A percentile compares a stretch with the other conserved stretches of the same genome.
These are phyloP conservation scores for Calycopis cecrops DNA, from an alignment of 1,140 invertebrate species.

Conservation along the genomic window DNA sequence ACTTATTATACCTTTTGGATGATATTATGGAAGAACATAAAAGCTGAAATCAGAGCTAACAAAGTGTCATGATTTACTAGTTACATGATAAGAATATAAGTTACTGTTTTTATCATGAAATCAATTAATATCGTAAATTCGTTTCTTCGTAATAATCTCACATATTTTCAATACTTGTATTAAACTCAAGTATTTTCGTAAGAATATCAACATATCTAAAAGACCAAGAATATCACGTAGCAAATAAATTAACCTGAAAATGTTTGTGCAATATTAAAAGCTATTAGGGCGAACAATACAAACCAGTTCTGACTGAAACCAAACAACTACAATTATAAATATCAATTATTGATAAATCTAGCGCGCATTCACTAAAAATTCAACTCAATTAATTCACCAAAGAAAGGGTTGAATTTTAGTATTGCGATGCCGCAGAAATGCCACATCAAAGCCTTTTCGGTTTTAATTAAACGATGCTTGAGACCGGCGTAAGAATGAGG, in stretches of 20 bases:
- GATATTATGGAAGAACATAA: no score
- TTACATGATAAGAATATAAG: no score
- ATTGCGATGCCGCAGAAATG: slow-evolving; percentile 37
- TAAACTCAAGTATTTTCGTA: no score
- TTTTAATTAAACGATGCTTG: slow-evolving; percentile 41
- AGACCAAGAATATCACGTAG: no score
- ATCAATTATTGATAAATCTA: slow-evolving; percentile 20
- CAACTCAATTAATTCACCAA: slow-evolving; percentile 44
- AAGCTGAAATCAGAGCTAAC: no score
- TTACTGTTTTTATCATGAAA: no score
- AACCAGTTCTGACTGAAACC: not conserved
- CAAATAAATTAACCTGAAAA: slow-evolving; percentile 5
- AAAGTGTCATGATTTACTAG: no score
- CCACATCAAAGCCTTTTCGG: slow-evolving; percentile 39
- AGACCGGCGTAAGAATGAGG: slow-evolving; percentile 21
- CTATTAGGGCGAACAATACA: not conserved
- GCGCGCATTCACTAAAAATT: slow-evolving; percentile 28
- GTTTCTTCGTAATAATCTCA: no score
- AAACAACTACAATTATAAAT: slow-evolving; percentile 12
- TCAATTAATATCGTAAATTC: no score
- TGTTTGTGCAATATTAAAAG: not conserved
- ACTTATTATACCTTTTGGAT: no score
- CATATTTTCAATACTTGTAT: no score
- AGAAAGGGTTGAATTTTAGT: slow-evolving; percentile 46
- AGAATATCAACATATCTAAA: no score